Evolutionary conservation across 1,140 invertebrate genomes (phyloP), one percentile per base, ranked within the genome.

Genomic region (Drosophila pseudoobscura): DNA sequence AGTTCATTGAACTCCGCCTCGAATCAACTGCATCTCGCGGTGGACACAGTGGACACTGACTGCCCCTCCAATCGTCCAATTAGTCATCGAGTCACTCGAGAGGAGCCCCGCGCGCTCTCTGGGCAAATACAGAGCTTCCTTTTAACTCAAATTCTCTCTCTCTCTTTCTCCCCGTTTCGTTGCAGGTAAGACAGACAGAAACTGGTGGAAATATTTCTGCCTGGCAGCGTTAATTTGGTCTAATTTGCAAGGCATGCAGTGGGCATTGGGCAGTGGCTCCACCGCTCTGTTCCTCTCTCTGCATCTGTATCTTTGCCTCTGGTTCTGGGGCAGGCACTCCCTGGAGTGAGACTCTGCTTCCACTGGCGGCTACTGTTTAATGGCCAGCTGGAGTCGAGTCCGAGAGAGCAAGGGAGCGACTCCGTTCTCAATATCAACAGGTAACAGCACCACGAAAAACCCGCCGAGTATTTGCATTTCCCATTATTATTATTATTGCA

Each of bases 181-280:
- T 87, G 51, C 82, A 82, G 82, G 82, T 87, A 83, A 88, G 24
- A 4, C 24, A 26, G 20, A 26, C 24, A 46, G 41, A 41, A 60
- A 51, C 52, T 65, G 15, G 49, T 24, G 41, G 9, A 39, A 53
- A 64, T 60, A 82, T 61, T 83, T 70, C 56, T 65, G 64, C 60
- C 72, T 76, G 59, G 74, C 61, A 35, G 76, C 77, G 82, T 85
- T 85, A 87, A 85, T 85, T 79, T 70, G 78, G 58, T 88, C 78
- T 83, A 88, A 87, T 87, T 87, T 87, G 83, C 75, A 73, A 87
- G 78, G 60, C 80, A 75, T 63, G 75, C 63, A 50, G 49, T 41
- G 47, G 17, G 35, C 35, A 39, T 15, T 15, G 15, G 15, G 0
- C 15, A 15, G n/a, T 39, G 35, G 35, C 35, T 39, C 35, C 20